Conservation (phyloP, 2,113 vertebrate species). For the Planiliza haematocheilus region DNA sequence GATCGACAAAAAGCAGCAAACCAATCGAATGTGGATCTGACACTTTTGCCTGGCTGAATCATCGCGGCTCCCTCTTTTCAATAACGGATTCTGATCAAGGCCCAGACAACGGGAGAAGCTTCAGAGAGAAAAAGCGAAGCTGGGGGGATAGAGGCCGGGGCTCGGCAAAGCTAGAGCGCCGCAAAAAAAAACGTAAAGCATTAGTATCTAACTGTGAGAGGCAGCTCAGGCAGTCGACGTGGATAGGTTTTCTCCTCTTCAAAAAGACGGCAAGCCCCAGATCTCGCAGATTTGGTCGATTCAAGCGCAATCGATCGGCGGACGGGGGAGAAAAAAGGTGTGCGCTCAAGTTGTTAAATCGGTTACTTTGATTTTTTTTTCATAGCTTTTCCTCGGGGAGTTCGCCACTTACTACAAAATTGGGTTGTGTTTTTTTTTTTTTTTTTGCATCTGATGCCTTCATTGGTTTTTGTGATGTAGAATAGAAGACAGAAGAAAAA, state of each 20-base stretch:
- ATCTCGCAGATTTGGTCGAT: slow-evolving; percentile 80
- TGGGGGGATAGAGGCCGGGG: slow-evolving; percentile 65
- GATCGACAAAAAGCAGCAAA: slow-evolving; percentile 79
- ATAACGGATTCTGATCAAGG: slow-evolving; percentile 83
- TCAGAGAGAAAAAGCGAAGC: slow-evolving; percentile 70
- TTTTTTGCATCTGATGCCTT: slow-evolving; percentile 62
- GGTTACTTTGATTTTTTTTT: slow-evolving; percentile 67
- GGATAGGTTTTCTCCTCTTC: slow-evolving; percentile 80
- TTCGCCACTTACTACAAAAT: slow-evolving; percentile 64
- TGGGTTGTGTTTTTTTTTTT: slow-evolving; percentile 42
- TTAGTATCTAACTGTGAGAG: slow-evolving; percentile 79
- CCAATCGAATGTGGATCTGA: slow-evolving; percentile 82
- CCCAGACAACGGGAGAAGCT: slow-evolving; percentile 58
- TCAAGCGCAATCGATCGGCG: slow-evolving; percentile 73
- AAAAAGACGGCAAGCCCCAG: slow-evolving; percentile 81
- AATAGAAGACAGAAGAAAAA: slow-evolving; percentile 36
- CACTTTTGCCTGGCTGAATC: slow-evolving; percentile 72
- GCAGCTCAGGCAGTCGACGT: slow-evolving; percentile 72
- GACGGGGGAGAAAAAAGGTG: slow-evolving; percentile 44
- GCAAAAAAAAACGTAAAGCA: slow-evolving; percentile 75
- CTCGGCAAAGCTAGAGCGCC: slow-evolving; percentile 74
- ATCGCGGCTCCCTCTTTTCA: slow-evolving; percentile 63
- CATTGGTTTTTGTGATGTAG: slow-evolving; percentile 69
- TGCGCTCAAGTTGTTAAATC: slow-evolving; percentile 69
- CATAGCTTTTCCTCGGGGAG: slow-evolving; percentile 56